Percentiles rank a stretch among this genome's conserved stretches.
phyloP scores from a whole-genome alignment of 2,888 invertebrate species.

The Laothoe populi region DNA sequence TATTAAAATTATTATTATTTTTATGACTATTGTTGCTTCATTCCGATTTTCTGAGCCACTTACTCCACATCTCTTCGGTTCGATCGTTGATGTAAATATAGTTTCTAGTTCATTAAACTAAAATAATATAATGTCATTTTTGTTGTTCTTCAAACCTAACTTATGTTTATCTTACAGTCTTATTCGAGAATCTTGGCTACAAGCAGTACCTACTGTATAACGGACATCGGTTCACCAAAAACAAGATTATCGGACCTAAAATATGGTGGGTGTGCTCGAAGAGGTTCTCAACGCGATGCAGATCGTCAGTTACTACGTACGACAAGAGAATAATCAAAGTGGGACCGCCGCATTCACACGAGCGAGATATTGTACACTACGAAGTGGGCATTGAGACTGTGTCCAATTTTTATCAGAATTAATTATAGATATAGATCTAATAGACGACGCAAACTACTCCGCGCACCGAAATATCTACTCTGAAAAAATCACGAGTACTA shows the following conservation, averaged over 20 bases:
- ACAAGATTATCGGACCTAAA: conserved; percentile 2
- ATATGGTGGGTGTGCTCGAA: conserved; percentile 43
- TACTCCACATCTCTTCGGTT: no score
- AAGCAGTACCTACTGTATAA: conserved; percentile 26
- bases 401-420: background rate
- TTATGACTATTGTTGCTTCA: no score
- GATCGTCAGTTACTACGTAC: conserved; percentile 37
- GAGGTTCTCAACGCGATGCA: conserved; percentile 36
- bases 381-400: background rate
- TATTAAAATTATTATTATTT: no score
- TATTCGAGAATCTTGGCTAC: conserved; percentile 2
- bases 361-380: conserved; percentile 1
- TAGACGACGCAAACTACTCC: no score
- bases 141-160: no score
- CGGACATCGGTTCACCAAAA: conserved; percentile 29
- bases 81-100: no score
- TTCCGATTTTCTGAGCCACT: no score
- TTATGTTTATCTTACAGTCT: background rate
- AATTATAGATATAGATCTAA: no score
- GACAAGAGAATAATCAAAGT: conserved; percentile 25
- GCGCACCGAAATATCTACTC: no score
- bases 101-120: no score
- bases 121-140: no score
- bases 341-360: conserved; percentile 6
- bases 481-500: no score